A percentile compares a stretch with the other conserved stretches of the same genome.
Evolutionary conservation across 2,888 invertebrate species (phyloP).

Genomic region (Lordiphosa andalusiaca): DNA sequence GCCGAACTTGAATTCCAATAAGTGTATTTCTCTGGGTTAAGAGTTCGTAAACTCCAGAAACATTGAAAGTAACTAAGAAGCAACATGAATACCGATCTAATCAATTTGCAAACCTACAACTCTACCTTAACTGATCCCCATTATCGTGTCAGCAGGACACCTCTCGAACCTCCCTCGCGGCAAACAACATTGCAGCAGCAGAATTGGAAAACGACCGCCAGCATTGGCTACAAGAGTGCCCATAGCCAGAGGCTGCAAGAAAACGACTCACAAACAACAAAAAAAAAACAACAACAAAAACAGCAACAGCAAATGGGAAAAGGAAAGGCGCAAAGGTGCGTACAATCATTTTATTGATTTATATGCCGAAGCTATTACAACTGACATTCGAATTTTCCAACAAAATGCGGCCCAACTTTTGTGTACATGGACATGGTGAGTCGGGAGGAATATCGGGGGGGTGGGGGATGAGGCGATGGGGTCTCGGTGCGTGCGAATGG

Average conservation of each 20-base stretch:
- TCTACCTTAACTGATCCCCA: too few species aligned
- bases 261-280: conserved; percentile 7
- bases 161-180: conserved; percentile 2
- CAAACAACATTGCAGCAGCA: conserved; percentile 45
- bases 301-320: conserved; percentile 9
- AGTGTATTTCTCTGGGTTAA: too few species aligned
- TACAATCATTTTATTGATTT: conserved; percentile 78
- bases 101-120: too few species aligned
- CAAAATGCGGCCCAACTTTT: conserved; percentile 52
- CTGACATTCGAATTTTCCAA: conserved; percentile 75
- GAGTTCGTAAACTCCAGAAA: too few species aligned
- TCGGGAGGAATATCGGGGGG: not conserved
- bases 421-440: conserved; percentile 32
- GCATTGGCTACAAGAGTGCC: conserved; percentile 59
- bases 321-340: conserved; percentile 63
- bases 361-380: conserved; percentile 78
- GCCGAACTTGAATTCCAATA: too few species aligned
- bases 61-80: too few species aligned
- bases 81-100: too few species aligned
- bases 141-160: too few species aligned
- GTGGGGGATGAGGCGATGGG: not conserved
- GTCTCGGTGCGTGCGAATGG: conserved; percentile 27
- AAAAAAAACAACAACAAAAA: not conserved
- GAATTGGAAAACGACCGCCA: conserved; percentile 40
- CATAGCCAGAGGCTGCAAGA: conserved; percentile 44